Conservation (phyloP, 2,797 vertebrate genomes). For the Salmo trutta region DNA sequence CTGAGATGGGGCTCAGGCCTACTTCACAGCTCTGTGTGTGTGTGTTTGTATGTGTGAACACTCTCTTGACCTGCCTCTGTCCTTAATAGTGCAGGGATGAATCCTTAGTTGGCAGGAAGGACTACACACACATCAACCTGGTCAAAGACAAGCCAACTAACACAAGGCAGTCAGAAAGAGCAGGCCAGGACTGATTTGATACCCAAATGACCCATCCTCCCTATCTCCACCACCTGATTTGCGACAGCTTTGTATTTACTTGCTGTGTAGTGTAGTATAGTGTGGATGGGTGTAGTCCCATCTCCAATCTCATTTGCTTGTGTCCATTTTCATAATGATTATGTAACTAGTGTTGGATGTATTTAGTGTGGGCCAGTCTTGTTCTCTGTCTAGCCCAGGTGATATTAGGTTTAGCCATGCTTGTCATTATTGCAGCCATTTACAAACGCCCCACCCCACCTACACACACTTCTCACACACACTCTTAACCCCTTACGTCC, state of each 20-base stretch:
- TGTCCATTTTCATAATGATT: constrained; percentile 17
- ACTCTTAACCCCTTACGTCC: constrained; percentile 12
- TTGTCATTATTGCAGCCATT: not conserved
- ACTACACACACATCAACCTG: not conserved
- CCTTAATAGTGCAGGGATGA: not conserved
- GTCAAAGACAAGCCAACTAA: not conserved
- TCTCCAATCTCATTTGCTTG: constrained; percentile 7
- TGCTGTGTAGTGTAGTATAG: not conserved
- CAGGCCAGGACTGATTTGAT: constrained; percentile 10
- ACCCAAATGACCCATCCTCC: constrained; percentile 15
- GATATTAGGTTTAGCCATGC: not conserved
- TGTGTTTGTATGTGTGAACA: not conserved
- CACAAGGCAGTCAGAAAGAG: not conserved
- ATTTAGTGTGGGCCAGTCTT: constrained; percentile 11
- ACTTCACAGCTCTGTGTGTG: not conserved
- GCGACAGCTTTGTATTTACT: not conserved
- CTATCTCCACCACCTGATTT: constrained; percentile 3
- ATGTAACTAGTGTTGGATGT: not conserved
- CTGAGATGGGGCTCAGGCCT: constrained; percentile 19
- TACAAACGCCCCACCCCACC: not conserved
- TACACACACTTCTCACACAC: constrained; percentile 12
- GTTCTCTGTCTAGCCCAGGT: not conserved
- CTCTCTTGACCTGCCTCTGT: not conserved
- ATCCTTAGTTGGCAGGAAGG: not conserved
- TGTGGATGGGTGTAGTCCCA: constrained; percentile 18